Evolutionary conservation across 2,113 vertebrate species (phyloP), one percentile per base, ranked within the genome.

Genomic region (Festucalex cinctus): DNA sequence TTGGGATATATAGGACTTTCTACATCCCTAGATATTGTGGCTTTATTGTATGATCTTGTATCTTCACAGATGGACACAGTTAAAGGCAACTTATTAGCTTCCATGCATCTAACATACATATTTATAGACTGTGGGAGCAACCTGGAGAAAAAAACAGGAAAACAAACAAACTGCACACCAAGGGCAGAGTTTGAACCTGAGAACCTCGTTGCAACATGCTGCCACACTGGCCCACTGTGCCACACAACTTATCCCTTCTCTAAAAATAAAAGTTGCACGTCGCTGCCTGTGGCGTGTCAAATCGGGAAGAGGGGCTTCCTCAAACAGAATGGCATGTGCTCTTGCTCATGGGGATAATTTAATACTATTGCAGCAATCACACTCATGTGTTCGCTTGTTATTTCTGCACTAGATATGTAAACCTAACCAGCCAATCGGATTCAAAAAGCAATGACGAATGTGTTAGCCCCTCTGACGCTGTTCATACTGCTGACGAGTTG

Each of bases 301-400:
- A 71, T 73, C 75, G 19, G 70, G 69, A 36, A 6, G 41, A 60
- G 51, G 66, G 56, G 66, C 66, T 56, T 74, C 71, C 82, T 78
- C 75, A 80, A 85, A 81, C 83, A 86, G 79, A 87, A 80, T 74
- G 83, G 86, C 73, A 91, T 87, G 86, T 67, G 76, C 65, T 60
- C 35, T 9, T 9, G 60, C 62, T 77, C 66, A 71, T 69, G 57
- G 48, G 68, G 78, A 80, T 79, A n/a, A 73, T 88, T 88, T 82
- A 75, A 85, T 68, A 83, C 66, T 71, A 74, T 67, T 63, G 66
- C 70, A 77, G 62, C 62, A 57, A 36, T 65, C 60, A 63, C 60
- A 71, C 63, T 71, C 81, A 81, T 71, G 46, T 77, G 82, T 44
- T 65, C 22, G 66, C 48, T 57, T 8, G 26, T 71, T 79, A 74